Base-by-base conservation (phyloP, 2,888 invertebrate species). In the Gisinianus flammeolus region DNA sequence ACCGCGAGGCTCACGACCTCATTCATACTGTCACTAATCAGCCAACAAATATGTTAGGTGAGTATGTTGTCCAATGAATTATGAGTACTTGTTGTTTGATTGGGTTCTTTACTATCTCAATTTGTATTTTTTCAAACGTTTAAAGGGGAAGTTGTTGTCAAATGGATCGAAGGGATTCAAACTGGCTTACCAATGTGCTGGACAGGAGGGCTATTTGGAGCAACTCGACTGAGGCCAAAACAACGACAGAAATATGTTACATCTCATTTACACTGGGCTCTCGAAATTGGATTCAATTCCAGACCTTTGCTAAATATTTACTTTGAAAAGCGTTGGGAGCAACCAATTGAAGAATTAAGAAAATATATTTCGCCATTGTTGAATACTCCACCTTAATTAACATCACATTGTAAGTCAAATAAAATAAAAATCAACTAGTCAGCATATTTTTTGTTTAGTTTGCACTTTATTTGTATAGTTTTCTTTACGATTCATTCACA, bases 141-240 rank as follows among this genome's bases (percentile, higher is more conserved):
- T 86, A 33, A 83, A 90, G 87, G 91, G 72, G 91, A 98, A 91
- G 96, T 98, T 6, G 91, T 95, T 16, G 94, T 99, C 5, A 99
- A 99, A 89, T 98, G 98, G 96, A 91, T 99, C 70, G 99, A 99
- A 90, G 98, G 94, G 0, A 91, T 98, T 78, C 99, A 99, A 88
- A 94, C 94, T 16, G 93, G 92, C 72, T 88, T 99, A 31, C 99
- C 99, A 0, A 98, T 99, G 98, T 98, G 98, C 86, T 90, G 95
- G 80, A 91, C 93, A 73, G 99, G 95, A 26, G 98, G 95, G 0
- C 89, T 98, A 77, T 96, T 97, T 90, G 98, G 98, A 16, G 94
- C 97, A 1, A 89, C 93, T 19, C 89, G 98, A 83, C 89, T 98
- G 19, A 92, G 92, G 85, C 93, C 95, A 76, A 96, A 94, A 85